A percentile compares a stretch with the other conserved stretches of the same genome.
Conservation (phyloP, 2,113 vertebrate genomes). For the Empidonax traillii region DNA sequence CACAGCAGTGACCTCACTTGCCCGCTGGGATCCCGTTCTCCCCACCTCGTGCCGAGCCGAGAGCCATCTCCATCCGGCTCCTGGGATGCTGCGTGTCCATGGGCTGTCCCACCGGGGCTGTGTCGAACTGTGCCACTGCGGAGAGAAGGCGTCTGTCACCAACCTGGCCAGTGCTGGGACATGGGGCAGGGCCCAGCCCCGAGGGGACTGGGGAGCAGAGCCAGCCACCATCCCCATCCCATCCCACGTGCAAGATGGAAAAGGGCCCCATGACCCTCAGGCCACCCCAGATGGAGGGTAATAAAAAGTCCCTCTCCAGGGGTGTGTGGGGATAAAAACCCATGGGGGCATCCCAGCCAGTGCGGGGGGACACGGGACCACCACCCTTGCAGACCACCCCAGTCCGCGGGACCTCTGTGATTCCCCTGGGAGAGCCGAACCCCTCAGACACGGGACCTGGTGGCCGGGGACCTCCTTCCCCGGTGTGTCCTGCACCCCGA, state of each 20-base stretch:
- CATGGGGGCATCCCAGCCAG: neutral
- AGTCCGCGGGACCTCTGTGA: neutral
- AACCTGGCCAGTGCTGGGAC: accelerated
- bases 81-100: neutral
- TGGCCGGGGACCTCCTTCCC: accelerated
- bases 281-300: neutral
- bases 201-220: neutral
- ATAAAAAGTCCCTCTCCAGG: neutral
- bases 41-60: neutral
- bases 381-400: neutral
- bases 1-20: neutral
- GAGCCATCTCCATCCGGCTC: slow-evolving; percentile 1
- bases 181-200: neutral
- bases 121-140: neutral
- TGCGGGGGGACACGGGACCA: neutral
- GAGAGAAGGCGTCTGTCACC: neutral
- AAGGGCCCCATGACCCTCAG: neutral
- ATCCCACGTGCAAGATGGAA: neutral
- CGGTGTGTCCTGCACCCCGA: accelerated
- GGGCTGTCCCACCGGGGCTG: neutral
- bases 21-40: neutral
- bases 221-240: neutral
- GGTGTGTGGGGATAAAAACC: neutral
- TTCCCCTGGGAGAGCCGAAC: neutral
- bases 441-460: accelerated